These are phyloP conservation scores for Malachius bipustulatus DNA, from an alignment of 2,888 invertebrate species.

Conservation along the genomic window DNA sequence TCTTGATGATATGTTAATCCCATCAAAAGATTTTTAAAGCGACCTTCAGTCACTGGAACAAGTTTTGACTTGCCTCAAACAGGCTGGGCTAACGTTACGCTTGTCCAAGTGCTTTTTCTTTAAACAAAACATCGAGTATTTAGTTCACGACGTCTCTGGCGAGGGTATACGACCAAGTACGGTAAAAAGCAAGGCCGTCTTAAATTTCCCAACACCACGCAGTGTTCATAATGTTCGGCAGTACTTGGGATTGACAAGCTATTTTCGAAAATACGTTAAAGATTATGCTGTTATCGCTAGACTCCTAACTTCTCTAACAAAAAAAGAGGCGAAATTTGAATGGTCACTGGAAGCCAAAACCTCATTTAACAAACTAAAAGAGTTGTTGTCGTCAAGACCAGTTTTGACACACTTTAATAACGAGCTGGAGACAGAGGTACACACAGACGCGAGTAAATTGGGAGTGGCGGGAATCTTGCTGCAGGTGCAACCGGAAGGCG, in stretches of 20 bases:
- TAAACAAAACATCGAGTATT: slow-evolving; percentile 11
- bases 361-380: too few relatives aligned
- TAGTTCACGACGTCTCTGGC: slow-evolving; percentile 13
- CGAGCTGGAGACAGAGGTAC: slow-evolving; percentile 17
- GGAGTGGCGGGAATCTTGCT: slow-evolving; percentile 21
- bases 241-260: slow-evolving; percentile 22
- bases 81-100: slow-evolving; percentile 7
- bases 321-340: slow-evolving; percentile 14
- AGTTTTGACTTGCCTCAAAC: not conserved
- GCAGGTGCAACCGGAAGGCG: slow-evolving; percentile 15
- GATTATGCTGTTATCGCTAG: too few relatives aligned
- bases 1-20: too few relatives aligned
- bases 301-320: slow-evolving; percentile 16
- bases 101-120: slow-evolving; percentile 17
- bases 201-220: slow-evolving; percentile 24
- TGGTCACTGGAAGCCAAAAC: too few relatives aligned
- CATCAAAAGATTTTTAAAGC: too few relatives aligned
- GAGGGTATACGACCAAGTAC: slow-evolving; percentile 13
- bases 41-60: not conserved
- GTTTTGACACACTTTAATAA: slow-evolving; percentile 20
- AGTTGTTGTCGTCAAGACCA: too few relatives aligned
- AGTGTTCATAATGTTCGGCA: slow-evolving; percentile 19
- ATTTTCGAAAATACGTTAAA: slow-evolving; percentile 25
- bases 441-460: too few relatives aligned
- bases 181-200: slow-evolving; percentile 13